These are phyloP conservation scores for Ophion obscuratus DNA, from an alignment of 2,888 invertebrate species.

Conservation along the genomic window DNA sequence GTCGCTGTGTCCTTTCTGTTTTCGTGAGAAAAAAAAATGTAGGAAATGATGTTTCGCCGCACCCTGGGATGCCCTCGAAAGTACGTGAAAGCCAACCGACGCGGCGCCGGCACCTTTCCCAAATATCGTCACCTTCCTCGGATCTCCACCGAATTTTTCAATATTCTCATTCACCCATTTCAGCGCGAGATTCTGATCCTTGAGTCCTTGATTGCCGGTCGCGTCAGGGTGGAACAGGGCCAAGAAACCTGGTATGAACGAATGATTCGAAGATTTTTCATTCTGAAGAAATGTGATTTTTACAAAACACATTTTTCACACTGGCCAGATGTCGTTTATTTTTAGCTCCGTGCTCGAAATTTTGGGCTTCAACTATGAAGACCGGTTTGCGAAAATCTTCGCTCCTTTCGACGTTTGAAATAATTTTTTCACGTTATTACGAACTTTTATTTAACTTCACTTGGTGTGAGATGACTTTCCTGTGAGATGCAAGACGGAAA, in stretches of 20 bases:
- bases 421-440: too few species aligned
- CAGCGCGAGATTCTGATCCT: slow-evolving; percentile 60
- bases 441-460: too few species aligned
- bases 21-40: not conserved
- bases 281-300: too few species aligned
- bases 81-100: slow-evolving; percentile 49
- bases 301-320: too few species aligned
- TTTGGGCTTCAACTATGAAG: too few species aligned
- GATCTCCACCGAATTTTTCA: slow-evolving; percentile 59
- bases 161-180: slow-evolving; percentile 62
- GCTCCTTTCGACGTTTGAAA: too few species aligned
- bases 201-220: slow-evolving; percentile 60
- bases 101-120: slow-evolving; percentile 56
- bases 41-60: not conserved
- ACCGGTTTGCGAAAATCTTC: too few species aligned
- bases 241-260: slow-evolving; percentile 51
- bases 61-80: slow-evolving; percentile 51
- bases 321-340: too few species aligned
- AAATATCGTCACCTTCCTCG: slow-evolving; percentile 60
- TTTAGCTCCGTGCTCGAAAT: too few species aligned
- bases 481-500: too few species aligned
- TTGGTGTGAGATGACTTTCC: too few species aligned
- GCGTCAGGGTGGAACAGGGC: slow-evolving; percentile 48
- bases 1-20: not conserved
- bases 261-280: not conserved